Conservation (phyloP, 1,140 invertebrate genomes). For the Cylas formicarius region DNA sequence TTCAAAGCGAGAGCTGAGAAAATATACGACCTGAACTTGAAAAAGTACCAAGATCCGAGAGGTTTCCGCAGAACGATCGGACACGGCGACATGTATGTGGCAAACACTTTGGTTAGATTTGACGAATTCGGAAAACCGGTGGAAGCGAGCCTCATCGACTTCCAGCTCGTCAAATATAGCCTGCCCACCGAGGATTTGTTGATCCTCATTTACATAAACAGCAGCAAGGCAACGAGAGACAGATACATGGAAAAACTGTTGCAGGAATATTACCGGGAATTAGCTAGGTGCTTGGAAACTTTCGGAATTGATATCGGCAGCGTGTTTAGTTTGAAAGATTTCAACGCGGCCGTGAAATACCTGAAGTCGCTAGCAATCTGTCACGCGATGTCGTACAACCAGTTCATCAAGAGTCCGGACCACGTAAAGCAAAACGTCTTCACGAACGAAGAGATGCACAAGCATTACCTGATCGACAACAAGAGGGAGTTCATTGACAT, state of each 20-base stretch:
- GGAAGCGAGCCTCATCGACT: conserved; percentile 46
- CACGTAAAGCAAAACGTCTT: conserved; percentile 4
- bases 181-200: conserved; percentile 47
- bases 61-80: conserved; percentile 36
- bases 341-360: conserved; percentile 16
- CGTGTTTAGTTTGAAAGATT: conserved; percentile 17
- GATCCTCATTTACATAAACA: conserved; percentile 40
- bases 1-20: too few species aligned
- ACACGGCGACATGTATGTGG: conserved; percentile 44
- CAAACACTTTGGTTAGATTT: conserved; percentile 44
- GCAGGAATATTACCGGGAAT: conserved; percentile 39
- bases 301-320: conserved; percentile 14
- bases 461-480: neutral
- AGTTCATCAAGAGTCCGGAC: neutral
- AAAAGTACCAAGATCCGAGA: conserved; percentile 10
- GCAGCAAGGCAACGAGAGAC: conserved; percentile 35
- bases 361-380: conserved; percentile 13
- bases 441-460: neutral
- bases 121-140: conserved; percentile 40
- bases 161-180: conserved; percentile 47
- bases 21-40: too few species aligned
- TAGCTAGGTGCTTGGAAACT: conserved; percentile 33
- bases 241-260: conserved; percentile 34
- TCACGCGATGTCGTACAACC: conserved; percentile 4
- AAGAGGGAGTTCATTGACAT: neutral